phyloP scores from a whole-genome alignment of 2,888 invertebrate genomes.

The Spilosoma lubricipeda region DNA sequence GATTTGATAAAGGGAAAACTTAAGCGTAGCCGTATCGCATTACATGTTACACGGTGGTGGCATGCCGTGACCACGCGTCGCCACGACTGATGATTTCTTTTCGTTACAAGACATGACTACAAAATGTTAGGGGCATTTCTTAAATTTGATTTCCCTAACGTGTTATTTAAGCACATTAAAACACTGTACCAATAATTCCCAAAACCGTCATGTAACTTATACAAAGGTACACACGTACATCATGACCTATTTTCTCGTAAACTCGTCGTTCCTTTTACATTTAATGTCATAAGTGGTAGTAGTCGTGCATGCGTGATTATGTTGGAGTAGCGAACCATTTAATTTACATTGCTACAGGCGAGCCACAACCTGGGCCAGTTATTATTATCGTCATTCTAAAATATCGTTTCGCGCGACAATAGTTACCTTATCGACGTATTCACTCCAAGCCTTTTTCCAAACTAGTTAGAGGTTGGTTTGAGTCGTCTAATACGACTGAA shows the following conservation, averaged over 20 bases:
- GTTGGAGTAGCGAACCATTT: slow-evolving; percentile 48
- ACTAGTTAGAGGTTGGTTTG: too few relatives aligned
- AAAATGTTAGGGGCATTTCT: background rate
- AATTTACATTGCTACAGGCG: slow-evolving; percentile 60
- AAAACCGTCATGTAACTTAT: slow-evolving; percentile 3
- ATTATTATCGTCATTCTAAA: slow-evolving; percentile 52
- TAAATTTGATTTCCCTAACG: background rate
- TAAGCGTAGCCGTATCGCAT: too few relatives aligned
- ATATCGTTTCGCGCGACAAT: slow-evolving; percentile 24
- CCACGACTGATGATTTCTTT: too few relatives aligned
- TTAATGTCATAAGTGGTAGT: slow-evolving; percentile 43
- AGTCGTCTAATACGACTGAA: too few relatives aligned
- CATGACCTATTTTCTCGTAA: slow-evolving; percentile 48
- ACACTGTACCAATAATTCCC: background rate
- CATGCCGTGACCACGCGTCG: too few relatives aligned
- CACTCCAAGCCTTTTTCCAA: background rate
- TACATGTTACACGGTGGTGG: too few relatives aligned
- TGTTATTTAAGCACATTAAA: background rate
- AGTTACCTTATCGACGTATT: slow-evolving; percentile 28
- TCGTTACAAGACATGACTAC: too few relatives aligned
- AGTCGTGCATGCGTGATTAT: slow-evolving; percentile 58
- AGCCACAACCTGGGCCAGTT: slow-evolving; percentile 40
- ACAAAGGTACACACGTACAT: slow-evolving; percentile 13
- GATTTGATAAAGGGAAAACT: too few relatives aligned
- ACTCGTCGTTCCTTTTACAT: slow-evolving; percentile 37